A percentile compares a stretch with the other conserved stretches of the same genome.
These are phyloP conservation scores for Mobula hypostoma DNA, from an alignment of 2,113 vertebrate genomes.

Conservation along the genomic window DNA sequence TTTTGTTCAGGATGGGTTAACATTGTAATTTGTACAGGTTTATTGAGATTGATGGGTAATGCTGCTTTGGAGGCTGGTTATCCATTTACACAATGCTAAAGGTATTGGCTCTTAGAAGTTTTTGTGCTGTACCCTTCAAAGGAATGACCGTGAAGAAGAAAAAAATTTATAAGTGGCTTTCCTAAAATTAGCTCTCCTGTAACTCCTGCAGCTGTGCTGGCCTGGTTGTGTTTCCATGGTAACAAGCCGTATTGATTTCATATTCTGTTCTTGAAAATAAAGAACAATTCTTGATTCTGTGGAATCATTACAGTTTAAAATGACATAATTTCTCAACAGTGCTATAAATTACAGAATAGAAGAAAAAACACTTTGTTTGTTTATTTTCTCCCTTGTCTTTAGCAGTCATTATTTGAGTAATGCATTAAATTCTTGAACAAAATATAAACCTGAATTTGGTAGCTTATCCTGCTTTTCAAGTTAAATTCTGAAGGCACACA, in stretches of 20 bases:
- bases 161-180: background rate
- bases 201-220: background rate
- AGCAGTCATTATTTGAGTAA: background rate
- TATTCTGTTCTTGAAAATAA: background rate
- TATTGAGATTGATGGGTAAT: background rate
- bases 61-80: background rate
- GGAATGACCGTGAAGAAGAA: background rate
- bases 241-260: constrained; percentile 28
- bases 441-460: background rate
- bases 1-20: background rate
- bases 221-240: constrained; percentile 33
- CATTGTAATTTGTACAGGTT: background rate
- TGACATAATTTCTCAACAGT: background rate
- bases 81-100: no score
- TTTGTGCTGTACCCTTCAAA: background rate
- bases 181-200: constrained; percentile 27
- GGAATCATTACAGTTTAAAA: background rate
- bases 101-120: background rate
- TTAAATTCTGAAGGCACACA: background rate
- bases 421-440: background rate
- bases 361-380: background rate
- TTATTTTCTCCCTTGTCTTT: background rate
- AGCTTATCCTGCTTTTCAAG: background rate
- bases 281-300: background rate
- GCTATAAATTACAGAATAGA: background rate